Evolutionary conservation across 2,888 invertebrate genomes (phyloP), one percentile per base, ranked within the genome.

Genomic region (Agrotis clavis): DNA sequence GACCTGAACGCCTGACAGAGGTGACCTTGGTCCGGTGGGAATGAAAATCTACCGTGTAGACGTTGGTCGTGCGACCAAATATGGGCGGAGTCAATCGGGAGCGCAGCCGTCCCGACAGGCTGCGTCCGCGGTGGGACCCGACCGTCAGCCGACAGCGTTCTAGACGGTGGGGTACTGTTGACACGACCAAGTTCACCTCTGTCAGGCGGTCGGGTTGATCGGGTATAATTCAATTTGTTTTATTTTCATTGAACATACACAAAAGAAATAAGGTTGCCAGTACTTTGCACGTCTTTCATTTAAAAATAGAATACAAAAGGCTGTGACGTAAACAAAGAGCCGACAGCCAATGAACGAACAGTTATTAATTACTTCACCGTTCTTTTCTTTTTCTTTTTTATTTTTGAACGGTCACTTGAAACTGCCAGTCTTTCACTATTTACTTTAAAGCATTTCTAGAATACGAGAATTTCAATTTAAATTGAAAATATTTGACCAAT

Each of bases 301-400:
- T 1, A 53, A 54, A 76, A 82, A 77, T 71, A 71, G 67, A 62
- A 67, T 35, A 72, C 18, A 64, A 76, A 79, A 66, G 72, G 0
- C 47, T 47, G 47, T 83, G 81, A 84, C 81, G 69, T 76, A 68
- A 64, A 78, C 74, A 76, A 78, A 84, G 62, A 69, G 63, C n/a
- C 30, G n/a, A 65, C 71, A 75, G 84, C 79, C 86, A 81, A 83
- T 81, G 57, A 57, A 30, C 60, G 74, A 71, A 63, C 75, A 62
- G 57, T 71, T 76, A 80, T 84, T 85, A 85, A 85, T 83, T 73
- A 77, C 71, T 41, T 14, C 47, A 19, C 54, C 13, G 51, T 48
- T 47, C 6, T 68, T 76, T 77, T 78, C 61, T 47, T 68, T 76
- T 77, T 78, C 61, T 47, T 5, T 67, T 60, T 67, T 35, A 13